These are phyloP conservation scores for Drosophila mayaguana DNA, from an alignment of 2,888 invertebrate genomes.

Conservation along the genomic window DNA sequence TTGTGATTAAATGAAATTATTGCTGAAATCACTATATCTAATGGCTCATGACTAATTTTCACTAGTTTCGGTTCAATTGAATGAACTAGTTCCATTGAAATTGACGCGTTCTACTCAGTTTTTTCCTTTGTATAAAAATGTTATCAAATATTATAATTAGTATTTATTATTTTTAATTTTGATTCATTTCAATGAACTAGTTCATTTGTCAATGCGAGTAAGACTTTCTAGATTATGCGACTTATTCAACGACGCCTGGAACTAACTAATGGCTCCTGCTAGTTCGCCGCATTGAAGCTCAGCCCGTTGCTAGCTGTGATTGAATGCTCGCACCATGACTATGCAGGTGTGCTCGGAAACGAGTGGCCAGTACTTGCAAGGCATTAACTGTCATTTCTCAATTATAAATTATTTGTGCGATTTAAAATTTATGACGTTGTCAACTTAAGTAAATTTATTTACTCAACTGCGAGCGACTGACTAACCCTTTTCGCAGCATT, in stretches of 20 bases:
- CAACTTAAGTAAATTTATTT: slow-evolving; percentile 62
- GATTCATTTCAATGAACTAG: not conserved
- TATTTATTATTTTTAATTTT: too few relatives aligned
- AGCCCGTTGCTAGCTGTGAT: not conserved
- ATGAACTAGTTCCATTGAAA: too few relatives aligned
- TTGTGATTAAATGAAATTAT: too few relatives aligned
- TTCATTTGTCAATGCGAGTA: not conserved
- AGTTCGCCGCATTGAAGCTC: not conserved
- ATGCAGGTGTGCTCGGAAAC: not conserved
- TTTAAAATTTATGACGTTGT: slow-evolving; percentile 58
- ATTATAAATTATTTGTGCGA: slow-evolving; percentile 45
- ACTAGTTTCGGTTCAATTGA: too few relatives aligned
- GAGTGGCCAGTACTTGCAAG: slow-evolving; percentile 18
- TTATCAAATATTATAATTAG: too few relatives aligned
- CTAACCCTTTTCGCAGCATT: slow-evolving; percentile 55
- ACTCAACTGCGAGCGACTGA: slow-evolving; percentile 17
- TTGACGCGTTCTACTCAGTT: too few relatives aligned
- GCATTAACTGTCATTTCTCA: slow-evolving; percentile 27
- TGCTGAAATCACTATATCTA: too few relatives aligned
- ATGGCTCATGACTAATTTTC: too few relatives aligned
- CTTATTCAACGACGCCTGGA: too few relatives aligned
- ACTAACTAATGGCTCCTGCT: not conserved
- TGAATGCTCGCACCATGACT: not conserved
- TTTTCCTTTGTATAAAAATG: too few relatives aligned
- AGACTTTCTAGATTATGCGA: not conserved